Percentiles rank a stretch among this genome's conserved stretches.
Conservation (phyloP, 2,888 invertebrate genomes). For the Epinotia nisella region DNA sequence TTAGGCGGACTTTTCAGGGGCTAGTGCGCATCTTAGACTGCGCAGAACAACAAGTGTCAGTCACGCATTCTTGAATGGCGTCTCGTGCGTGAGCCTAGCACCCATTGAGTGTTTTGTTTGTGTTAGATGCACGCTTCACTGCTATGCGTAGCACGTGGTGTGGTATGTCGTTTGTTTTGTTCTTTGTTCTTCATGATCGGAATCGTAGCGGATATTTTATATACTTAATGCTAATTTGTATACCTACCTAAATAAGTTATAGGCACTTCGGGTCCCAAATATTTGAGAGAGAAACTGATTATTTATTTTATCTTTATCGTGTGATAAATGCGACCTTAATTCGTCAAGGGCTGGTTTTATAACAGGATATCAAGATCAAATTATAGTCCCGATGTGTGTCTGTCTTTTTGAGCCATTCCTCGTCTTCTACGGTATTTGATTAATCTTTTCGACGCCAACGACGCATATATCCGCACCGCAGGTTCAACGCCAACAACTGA, state of each 20-base stretch:
- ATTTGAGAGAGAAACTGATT: no score
- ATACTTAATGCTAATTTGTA: not conserved
- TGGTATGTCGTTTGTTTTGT: not conserved
- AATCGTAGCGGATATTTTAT: not conserved
- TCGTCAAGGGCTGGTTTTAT: no score
- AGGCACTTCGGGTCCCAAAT: no score
- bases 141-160: not conserved
- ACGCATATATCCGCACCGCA: no score
- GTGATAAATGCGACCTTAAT: no score
- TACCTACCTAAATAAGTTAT: not conserved
- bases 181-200: not conserved
- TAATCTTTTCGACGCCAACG: no score
- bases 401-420: no score
- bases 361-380: no score
- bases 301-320: no score
- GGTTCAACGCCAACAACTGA: no score
- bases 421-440: no score
- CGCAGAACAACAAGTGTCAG: conserved; percentile 58
- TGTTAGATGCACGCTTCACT: not conserved
- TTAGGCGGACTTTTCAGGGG: conserved; percentile 29
- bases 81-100: conserved; percentile 21
- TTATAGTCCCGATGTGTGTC: no score
- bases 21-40: conserved; percentile 63
- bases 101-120: conserved; percentile 32
- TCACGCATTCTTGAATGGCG: conserved; percentile 24